These are phyloP conservation scores for Hydrotaea cyrtoneurina DNA, from an alignment of 2,888 invertebrate species.

Conservation along the genomic window DNA sequence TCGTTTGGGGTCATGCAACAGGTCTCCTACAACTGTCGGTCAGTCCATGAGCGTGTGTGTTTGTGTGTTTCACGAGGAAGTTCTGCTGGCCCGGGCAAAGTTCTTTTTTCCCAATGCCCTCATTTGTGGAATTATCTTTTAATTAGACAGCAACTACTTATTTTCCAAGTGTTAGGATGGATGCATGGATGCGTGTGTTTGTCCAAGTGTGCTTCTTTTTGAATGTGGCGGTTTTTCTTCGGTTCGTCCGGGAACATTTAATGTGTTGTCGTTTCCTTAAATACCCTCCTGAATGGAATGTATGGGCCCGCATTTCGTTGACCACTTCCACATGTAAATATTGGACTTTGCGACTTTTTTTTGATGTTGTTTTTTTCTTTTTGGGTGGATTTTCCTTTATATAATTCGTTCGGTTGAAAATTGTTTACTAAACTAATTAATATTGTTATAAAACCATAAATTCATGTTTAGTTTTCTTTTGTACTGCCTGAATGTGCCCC, in stretches of 20 bases:
- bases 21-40: conserved; percentile 52
- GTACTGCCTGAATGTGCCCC: conserved; percentile 54
- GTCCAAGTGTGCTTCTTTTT: neutral
- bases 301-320: conserved; percentile 22
- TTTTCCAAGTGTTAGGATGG: conserved; percentile 19
- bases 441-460: conserved; percentile 67
- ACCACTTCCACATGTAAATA: neutral
- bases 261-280: conserved; percentile 15
- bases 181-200: neutral
- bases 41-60: conserved; percentile 15
- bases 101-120: conserved; percentile 54
- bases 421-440: conserved; percentile 37
- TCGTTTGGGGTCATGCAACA: conserved; percentile 64
- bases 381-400: neutral
- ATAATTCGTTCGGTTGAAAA: neutral
- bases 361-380: no score
- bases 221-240: neutral
- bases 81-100: neutral
- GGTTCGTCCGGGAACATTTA: neutral
- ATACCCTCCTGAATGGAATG: neutral
- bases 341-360: conserved; percentile 16
- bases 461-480: conserved; percentile 50
- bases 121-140: conserved; percentile 65
- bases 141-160: conserved; percentile 52
- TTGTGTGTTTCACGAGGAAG: neutral